Percentiles rank a stretch among this genome's conserved stretches.
These are phyloP conservation scores for Drosophila ogumai DNA, from an alignment of 1,140 invertebrate species.

Conservation along the genomic window DNA sequence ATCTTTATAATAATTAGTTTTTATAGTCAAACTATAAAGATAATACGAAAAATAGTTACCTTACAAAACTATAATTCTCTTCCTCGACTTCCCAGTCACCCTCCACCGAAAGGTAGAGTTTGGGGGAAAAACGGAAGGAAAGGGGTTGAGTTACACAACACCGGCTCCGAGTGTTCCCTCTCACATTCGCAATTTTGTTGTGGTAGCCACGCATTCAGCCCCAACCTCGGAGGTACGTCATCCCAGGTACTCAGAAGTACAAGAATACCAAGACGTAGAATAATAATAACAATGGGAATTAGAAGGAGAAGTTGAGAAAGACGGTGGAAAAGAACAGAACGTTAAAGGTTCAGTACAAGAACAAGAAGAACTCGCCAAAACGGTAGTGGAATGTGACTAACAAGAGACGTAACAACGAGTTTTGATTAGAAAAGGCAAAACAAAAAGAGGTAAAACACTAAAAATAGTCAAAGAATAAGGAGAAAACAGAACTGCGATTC, in stretches of 20 bases:
- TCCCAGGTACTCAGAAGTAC: constrained; percentile 30
- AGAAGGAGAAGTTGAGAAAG: constrained; percentile 4
- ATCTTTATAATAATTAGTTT: background rate
- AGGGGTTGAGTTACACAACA: constrained; percentile 24
- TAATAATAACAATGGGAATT: constrained; percentile 40
- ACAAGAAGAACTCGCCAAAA: constrained; percentile 14
- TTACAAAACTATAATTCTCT: background rate
- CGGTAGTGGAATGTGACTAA: constrained; percentile 22
- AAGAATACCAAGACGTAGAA: constrained; percentile 36
- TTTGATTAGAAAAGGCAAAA: constrained; percentile 31
- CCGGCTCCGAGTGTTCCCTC: constrained; percentile 15
- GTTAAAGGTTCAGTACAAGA: constrained; percentile 13
- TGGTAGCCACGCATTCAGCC: constrained; percentile 33
- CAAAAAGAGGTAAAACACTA: constrained; percentile 4
- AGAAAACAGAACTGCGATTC: constrained; percentile 11
- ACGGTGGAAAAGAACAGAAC: constrained; percentile 13
- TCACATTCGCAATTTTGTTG: constrained; percentile 41
- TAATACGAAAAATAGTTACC: background rate
- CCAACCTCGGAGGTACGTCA: constrained; percentile 33
- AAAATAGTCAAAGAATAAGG: constrained; percentile 21
- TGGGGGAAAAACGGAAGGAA: constrained; percentile 1
- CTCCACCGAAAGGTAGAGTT: background rate
- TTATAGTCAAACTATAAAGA: background rate
- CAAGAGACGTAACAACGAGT: constrained; percentile 35
- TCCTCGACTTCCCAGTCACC: background rate